A percentile compares a stretch with the other conserved stretches of the same genome.
Conservation (phyloP, 2,113 vertebrate genomes). For the Oryzias celebensis region DNA sequence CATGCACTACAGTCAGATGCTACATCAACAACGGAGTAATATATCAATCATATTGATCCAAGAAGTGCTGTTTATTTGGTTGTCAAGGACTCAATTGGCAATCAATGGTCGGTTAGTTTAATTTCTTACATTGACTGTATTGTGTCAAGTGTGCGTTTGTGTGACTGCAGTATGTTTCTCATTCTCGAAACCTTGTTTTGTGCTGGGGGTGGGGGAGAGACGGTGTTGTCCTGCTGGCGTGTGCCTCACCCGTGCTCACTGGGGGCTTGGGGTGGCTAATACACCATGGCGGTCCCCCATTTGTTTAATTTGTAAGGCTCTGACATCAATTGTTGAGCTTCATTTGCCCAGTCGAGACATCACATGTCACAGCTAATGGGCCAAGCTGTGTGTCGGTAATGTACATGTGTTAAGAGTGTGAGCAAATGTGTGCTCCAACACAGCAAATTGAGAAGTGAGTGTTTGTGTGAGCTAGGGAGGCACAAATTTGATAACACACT, state of each 20-base stretch:
- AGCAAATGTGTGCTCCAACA: slow-evolving; percentile 23
- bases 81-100: slow-evolving; percentile 68
- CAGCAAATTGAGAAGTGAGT: slow-evolving; percentile 11
- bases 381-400: slow-evolving; percentile 65
- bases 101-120: slow-evolving; percentile 66
- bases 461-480: slow-evolving; percentile 4
- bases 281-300: slow-evolving; percentile 79
- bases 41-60: slow-evolving; percentile 61
- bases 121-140: slow-evolving; percentile 58
- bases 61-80: slow-evolving; percentile 70
- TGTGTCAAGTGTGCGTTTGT: slow-evolving; percentile 17
- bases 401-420: slow-evolving; percentile 29
- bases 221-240: slow-evolving; percentile 73
- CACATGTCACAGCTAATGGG: slow-evolving; percentile 81
- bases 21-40: slow-evolving; percentile 38
- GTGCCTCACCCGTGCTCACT: slow-evolving; percentile 73
- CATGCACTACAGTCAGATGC: slow-evolving; percentile 16
- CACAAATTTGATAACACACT: slow-evolving; percentile 9
- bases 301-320: slow-evolving; percentile 84
- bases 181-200: slow-evolving; percentile 47
- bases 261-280: slow-evolving; percentile 79
- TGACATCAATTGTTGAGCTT: slow-evolving; percentile 85
- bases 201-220: slow-evolving; percentile 46
- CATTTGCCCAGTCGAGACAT: slow-evolving; percentile 79
- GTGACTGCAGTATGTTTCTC: slow-evolving; percentile 14